Percentiles rank a stretch among this genome's conserved stretches.
phyloP scores from a whole-genome alignment of 2,797 vertebrate genomes.

The Columba guinea region DNA sequence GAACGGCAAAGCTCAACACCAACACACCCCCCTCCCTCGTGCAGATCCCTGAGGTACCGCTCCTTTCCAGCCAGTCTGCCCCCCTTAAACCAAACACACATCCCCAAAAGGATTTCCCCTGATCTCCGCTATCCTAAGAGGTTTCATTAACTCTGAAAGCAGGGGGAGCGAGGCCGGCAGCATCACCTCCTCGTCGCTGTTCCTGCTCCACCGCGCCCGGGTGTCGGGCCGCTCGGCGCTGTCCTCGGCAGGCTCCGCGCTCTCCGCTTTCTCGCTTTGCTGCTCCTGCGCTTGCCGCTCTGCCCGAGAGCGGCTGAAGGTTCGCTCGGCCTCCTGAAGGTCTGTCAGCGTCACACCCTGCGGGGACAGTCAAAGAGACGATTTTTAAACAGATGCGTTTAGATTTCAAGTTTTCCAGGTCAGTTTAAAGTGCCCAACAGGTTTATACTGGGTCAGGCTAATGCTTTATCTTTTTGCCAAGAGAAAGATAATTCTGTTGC shows the following conservation, averaged over 20 bases:
- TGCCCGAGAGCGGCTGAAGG: slow-evolving; percentile 76
- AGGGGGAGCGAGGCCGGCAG: neutral
- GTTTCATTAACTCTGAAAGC: neutral
- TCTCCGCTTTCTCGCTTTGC: slow-evolving; percentile 11
- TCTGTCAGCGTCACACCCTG: slow-evolving; percentile 93
- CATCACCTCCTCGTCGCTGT: slow-evolving; percentile 78
- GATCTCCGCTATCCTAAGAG: neutral
- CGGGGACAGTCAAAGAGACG: neutral
- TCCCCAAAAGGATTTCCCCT: neutral
- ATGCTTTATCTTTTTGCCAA: neutral
- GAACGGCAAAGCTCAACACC: neutral
- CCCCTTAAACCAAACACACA: neutral
- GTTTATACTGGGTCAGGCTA: neutral
- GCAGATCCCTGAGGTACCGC: neutral
- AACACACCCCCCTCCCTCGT: accelerated
- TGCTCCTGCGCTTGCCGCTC: slow-evolving; percentile 77
- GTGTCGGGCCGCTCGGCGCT: neutral
- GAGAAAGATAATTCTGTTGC: neutral
- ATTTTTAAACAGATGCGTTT: neutral
- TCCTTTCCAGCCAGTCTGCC: neutral
- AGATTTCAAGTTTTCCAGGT: neutral
- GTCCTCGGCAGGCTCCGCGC: neutral
- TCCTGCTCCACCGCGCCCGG: slow-evolving; percentile 50
- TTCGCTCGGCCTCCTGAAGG: slow-evolving; percentile 89
- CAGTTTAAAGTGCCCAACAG: neutral